Evolutionary conservation across 2,113 vertebrate genomes (phyloP).

Genomic region (Xenotilapia leptura): DNA sequence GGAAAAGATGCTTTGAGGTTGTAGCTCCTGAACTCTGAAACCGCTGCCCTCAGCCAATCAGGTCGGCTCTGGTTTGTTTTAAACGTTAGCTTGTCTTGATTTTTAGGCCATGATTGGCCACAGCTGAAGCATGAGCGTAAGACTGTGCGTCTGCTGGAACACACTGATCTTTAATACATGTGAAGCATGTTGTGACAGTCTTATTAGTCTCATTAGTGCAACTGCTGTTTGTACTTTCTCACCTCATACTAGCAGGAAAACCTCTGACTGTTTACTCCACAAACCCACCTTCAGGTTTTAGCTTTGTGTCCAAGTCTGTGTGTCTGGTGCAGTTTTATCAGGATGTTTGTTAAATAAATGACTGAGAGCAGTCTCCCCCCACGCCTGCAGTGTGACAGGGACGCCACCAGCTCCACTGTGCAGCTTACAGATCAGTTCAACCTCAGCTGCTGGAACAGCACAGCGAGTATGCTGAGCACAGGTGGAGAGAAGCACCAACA

Average conservation of each 20-base stretch:
- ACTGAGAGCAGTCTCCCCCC: background rate
- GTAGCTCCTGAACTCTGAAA: background rate
- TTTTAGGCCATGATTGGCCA: background rate
- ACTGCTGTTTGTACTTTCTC: background rate
- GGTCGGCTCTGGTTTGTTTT: background rate
- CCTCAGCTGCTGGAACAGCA: background rate
- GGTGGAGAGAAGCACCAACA: background rate
- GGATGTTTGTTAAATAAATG: background rate
- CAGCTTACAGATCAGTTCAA: accelerated
- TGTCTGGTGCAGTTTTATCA: background rate
- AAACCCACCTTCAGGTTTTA: background rate
- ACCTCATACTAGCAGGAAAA: background rate
- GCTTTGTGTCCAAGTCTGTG: background rate
- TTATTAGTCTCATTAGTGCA: background rate
- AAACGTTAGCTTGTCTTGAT: background rate
- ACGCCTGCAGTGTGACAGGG: background rate
- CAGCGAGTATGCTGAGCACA: background rate
- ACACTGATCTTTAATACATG: accelerated
- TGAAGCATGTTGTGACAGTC: background rate
- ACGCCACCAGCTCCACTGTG: background rate
- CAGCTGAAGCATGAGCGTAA: accelerated
- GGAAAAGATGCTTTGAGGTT: background rate
- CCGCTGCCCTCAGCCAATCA: background rate
- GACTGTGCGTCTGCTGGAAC: background rate
- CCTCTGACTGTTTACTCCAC: background rate